Evolutionary conservation across 2,888 invertebrate genomes (phyloP).

Genomic region (Sericinus montela): DNA sequence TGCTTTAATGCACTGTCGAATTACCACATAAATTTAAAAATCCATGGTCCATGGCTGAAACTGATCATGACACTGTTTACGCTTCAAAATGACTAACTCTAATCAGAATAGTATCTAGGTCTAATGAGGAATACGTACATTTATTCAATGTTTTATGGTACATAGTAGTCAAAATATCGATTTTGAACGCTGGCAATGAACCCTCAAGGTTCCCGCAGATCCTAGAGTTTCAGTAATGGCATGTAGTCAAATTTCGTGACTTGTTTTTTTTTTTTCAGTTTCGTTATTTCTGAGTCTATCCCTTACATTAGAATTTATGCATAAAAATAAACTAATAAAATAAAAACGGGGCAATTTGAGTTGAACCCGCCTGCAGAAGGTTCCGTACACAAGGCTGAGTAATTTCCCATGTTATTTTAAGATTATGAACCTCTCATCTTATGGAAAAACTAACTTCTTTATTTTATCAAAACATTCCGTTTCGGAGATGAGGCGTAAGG

Average conservation of each 20-base stretch:
- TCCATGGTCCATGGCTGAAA: background rate
- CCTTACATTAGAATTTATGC: too few relatives aligned
- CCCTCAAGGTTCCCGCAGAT: constrained; percentile 43
- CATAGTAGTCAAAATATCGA: constrained; percentile 55
- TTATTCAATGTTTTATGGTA: constrained; percentile 24
- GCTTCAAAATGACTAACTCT: background rate
- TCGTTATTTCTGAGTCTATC: too few relatives aligned
- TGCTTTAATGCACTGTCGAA: background rate
- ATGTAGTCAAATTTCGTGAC: background rate
- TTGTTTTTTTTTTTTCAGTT: background rate
- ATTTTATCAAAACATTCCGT: too few relatives aligned
- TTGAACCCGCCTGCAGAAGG: too few relatives aligned
- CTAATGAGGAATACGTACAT: constrained; percentile 2
- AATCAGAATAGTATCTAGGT: constrained; percentile 6
- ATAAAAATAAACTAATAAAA: too few relatives aligned
- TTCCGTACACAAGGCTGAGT: too few relatives aligned
- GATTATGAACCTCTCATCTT: too few relatives aligned
- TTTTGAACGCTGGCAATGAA: constrained; percentile 53
- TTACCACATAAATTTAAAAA: background rate
- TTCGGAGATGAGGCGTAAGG: too few relatives aligned
- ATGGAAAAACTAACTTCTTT: too few relatives aligned
- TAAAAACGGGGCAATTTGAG: too few relatives aligned
- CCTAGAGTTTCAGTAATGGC: constrained; percentile 10
- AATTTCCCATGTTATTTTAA: too few relatives aligned
- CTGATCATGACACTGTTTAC: background rate